Base-by-base conservation (phyloP, 92 coral and sea anemone genomes). In the Epizoanthus stellaris region DNA sequence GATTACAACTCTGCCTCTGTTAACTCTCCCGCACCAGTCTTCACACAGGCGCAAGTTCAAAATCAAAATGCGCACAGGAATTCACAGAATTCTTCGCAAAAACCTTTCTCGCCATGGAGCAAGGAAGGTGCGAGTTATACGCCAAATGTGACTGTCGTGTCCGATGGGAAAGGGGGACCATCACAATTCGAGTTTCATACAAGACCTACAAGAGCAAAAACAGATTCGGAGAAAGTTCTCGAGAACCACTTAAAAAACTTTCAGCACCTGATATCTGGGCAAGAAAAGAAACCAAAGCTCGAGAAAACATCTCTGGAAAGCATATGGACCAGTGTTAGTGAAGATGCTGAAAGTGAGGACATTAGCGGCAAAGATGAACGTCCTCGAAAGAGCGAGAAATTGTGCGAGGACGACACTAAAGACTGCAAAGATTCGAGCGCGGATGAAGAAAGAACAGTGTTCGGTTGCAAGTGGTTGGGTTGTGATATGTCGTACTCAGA, bases 401-500 rank as follows among this genome's bases (percentile, higher is more conserved):
- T 82, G 21, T 75, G 87, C 36, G 73, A 86, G 68, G 59, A 60
- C 13, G 30, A 61, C 15, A 80, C 76, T 30, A 77, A 76, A 81
- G 88, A 80, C 19, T 56, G 91, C 67, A 89, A 93, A 81, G 83
- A 73, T 47, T 68, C 85, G 19, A 75, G 71, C 73, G 80, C 83
- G 53, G 75, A 82, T 20, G 95, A 86, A 66, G 93, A 93, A 62
- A 81, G 73, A 59, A 84, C 91, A 56, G 86, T 92, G 3, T 94
- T 82, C 58, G 67, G 89, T 67, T 97, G 99, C 77, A 86, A 91
- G 40, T 97, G 99, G 99, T 62, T 90, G 20, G 92, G 95, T 12
- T 97, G 99, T 65, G 99, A 95, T 39, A 89, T 87, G 1, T 76
- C 92, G 39, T 97, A 87, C 89, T 93, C 97, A 5, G 98, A 97